These are phyloP conservation scores for Mycteria americana DNA, from an alignment of 2,797 vertebrate species.

Conservation along the genomic window DNA sequence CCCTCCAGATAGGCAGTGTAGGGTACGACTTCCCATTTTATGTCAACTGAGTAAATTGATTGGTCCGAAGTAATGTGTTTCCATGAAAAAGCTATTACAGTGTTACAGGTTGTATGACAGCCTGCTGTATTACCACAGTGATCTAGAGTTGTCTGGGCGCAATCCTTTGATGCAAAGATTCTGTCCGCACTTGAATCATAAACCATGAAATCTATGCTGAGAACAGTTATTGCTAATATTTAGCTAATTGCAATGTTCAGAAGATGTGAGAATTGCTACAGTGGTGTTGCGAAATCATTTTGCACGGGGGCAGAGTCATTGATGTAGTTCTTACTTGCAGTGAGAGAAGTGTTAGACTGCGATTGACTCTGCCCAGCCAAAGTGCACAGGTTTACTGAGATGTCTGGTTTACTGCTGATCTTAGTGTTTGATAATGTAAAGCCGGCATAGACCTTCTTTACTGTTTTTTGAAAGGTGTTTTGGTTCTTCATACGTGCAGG, in stretches of 20 bases:
- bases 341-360: not conserved
- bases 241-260: not conserved
- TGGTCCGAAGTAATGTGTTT: not conserved
- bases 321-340: not conserved
- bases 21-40: not conserved
- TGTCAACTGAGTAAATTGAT: not conserved
- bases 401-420: not conserved
- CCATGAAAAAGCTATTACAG: not conserved
- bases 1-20: not conserved
- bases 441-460: not conserved
- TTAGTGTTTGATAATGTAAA: not conserved
- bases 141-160: not conserved
- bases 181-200: not conserved
- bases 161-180: not conserved
- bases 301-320: fast-evolving
- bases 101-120: not conserved
- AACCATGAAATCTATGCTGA: not conserved
- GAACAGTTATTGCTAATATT: not conserved
- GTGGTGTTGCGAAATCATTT: not conserved
- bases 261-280: not conserved
- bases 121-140: not conserved
- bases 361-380: not conserved
- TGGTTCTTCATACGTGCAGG: not conserved
- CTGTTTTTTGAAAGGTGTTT: not conserved
- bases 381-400: not conserved